Evolutionary conservation across 2,888 invertebrate species (phyloP), one percentile per base, ranked within the genome.

Genomic region (Criorhina ranunculi): DNA sequence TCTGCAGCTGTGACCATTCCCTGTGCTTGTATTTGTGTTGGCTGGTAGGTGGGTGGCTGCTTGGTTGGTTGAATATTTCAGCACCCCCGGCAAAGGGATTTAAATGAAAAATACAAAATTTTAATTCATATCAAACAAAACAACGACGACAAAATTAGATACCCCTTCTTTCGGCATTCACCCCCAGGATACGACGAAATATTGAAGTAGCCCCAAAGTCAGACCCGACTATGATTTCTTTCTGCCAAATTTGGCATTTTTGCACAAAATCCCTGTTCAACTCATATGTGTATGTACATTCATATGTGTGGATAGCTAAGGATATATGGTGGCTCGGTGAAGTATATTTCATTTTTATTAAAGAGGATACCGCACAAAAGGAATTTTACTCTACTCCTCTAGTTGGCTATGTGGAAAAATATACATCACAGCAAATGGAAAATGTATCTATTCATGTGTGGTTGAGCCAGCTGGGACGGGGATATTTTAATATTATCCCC

Each of bases 401-500:
- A 37, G 29, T 35, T 24, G 29, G 44, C 44, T 53, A 40, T 51
- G 46, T 42, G 19, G 44, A 78, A 79, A 64, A 72, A 40, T 49
- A 69, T 66, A 42, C 62, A 72, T 79, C 73, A 62, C 19, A 53
- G 33, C 69, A 69, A 81, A 81, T 62, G 69, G 75, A 69, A 75
- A 83, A 83, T 75, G 83, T 83, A 83, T 83, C 79, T 57, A 73
- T 73, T 83, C 83, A 83, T 83, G 67, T 82, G 73, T 77, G 69
- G 60, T 51, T 67, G 51, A 19, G 53, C 29, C 33, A 4, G 44
- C 29, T 1, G 40, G 8, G 15, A 19, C n/a, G 33, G 8, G 24
- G 59, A 29, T 75, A 76, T 85, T 85, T 85, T 85, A 80, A 85
- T 80, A 80, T 76, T 70, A 80, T 80, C 66, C 85, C 75, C 12